Evolutionary conservation across 2,113 vertebrate genomes (phyloP).

Genomic region (Neolamprologus hecqui): DNA sequence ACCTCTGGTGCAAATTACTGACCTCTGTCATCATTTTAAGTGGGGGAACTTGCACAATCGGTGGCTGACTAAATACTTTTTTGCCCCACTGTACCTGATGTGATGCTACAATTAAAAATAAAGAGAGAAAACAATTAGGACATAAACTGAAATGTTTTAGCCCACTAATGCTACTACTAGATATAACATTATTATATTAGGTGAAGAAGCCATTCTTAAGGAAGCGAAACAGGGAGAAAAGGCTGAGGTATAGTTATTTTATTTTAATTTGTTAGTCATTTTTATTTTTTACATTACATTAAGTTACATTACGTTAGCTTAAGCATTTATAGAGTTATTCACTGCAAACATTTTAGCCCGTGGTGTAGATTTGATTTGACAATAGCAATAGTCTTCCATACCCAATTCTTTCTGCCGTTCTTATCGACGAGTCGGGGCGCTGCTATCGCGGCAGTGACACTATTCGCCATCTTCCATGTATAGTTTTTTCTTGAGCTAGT

Average conservation of each 20-base stretch:
- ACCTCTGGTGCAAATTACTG: no score
- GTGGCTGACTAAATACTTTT: no score
- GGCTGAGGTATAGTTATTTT: background rate
- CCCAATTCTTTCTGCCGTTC: rapidly evolving
- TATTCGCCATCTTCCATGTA: background rate
- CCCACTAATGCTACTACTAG: background rate
- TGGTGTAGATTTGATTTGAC: background rate
- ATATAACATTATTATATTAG: background rate
- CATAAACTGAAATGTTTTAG: background rate
- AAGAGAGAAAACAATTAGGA: background rate
- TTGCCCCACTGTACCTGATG: no score
- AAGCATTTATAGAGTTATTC: background rate
- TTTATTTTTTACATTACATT: background rate
- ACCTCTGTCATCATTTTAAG: no score
- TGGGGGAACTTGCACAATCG: no score
- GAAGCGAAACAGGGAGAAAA: background rate
- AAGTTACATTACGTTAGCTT: background rate
- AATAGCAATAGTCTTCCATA: background rate
- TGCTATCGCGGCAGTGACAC: background rate
- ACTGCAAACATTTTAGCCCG: background rate
- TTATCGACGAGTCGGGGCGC: background rate
- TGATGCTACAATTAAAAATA: background rate
- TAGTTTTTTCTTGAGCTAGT: background rate
- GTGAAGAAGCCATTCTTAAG: background rate
- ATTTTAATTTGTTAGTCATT: background rate